Conservation (phyloP, 2,888 invertebrate species). For the Nudaria mundana region DNA sequence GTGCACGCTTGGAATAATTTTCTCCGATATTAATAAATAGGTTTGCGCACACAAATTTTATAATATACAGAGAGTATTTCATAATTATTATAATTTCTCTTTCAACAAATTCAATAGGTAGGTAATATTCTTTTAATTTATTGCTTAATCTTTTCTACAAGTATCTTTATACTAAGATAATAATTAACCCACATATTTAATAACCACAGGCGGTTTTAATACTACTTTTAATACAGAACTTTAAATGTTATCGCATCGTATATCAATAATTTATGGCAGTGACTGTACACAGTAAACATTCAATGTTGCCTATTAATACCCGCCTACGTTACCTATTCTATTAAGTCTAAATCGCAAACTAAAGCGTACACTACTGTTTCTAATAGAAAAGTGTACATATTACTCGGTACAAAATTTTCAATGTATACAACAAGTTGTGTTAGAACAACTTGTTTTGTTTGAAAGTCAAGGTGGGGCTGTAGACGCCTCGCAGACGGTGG, state of each 20-base stretch:
- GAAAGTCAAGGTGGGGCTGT: constrained; percentile 42
- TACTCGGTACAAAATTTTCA: constrained; percentile 35
- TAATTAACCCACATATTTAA: constrained; percentile 22
- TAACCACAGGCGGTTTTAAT: constrained; percentile 15
- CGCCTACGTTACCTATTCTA: constrained; percentile 29
- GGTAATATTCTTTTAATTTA: too few relatives aligned
- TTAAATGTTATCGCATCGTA: constrained; percentile 22
- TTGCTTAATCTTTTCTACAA: too few relatives aligned
- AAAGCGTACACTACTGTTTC: constrained; percentile 42
- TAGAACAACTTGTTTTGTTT: constrained; percentile 26
- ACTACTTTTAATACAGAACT: constrained; percentile 21
- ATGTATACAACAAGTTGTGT: constrained; percentile 41
- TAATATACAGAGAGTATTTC: too few relatives aligned
- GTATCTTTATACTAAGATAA: too few relatives aligned
- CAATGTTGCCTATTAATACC: constrained; percentile 43
- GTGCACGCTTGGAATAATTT: too few relatives aligned
- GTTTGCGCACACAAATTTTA: too few relatives aligned
- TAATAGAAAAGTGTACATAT: constrained; percentile 19
- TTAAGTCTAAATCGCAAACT: constrained; percentile 20
- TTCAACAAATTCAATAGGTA: not conserved
- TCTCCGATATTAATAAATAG: too few relatives aligned
- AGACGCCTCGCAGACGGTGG: constrained; percentile 62
- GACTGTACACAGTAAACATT: constrained; percentile 47
- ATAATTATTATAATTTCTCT: too few relatives aligned
- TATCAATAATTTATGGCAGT: constrained; percentile 31